Evolutionary conservation across 1,140 invertebrate species (phyloP).

Genomic region (Cydia amplana): DNA sequence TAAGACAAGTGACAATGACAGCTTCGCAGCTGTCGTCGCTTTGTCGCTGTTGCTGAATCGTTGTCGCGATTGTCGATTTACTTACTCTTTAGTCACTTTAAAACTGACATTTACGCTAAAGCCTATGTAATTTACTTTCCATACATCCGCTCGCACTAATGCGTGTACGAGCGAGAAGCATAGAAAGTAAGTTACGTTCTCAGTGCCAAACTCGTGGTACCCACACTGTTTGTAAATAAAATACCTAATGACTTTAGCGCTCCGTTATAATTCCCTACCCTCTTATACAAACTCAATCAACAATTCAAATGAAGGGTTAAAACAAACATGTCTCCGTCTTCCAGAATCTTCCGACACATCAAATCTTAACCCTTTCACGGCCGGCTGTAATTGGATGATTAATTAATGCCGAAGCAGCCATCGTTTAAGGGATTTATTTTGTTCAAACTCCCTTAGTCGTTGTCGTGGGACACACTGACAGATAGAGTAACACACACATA

Average conservation of each 20-base stretch:
- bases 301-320: conserved; percentile 21
- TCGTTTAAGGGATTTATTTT: conserved; percentile 32
- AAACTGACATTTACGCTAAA: no score
- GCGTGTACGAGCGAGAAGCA: no score
- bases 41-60: no score
- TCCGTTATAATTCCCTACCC: neutral
- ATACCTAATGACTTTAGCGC: neutral
- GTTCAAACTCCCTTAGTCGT: conserved; percentile 17
- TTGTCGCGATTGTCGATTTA: no score
- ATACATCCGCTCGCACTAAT: no score
- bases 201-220: no score
- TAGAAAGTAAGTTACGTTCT: no score
- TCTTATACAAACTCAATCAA: neutral
- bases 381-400: conserved; percentile 26
- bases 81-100: no score
- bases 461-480: neutral
- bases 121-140: no score
- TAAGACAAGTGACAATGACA: no score
- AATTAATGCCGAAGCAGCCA: conserved; percentile 26
- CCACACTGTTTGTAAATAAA: no score
- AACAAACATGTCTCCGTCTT: conserved; percentile 11
- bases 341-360: conserved; percentile 14
- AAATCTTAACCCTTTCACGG: neutral
- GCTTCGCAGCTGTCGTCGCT: no score
- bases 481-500: neutral